Conservation (phyloP, 1,140 invertebrate genomes). For the Hormaphis cornu region DNA sequence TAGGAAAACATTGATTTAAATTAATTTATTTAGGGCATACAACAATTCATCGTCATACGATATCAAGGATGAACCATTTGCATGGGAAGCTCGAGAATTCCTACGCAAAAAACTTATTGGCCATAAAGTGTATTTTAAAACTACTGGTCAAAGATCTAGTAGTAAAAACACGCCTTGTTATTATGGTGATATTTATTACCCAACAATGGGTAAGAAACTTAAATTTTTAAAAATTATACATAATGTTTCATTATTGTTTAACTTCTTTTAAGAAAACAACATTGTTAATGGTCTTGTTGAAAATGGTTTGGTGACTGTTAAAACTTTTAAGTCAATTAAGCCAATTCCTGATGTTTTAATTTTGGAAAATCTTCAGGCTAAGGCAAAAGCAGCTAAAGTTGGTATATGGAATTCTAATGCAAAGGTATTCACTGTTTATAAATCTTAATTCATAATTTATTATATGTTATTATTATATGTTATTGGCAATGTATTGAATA, state of each 20-base stretch:
- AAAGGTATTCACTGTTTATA: no score
- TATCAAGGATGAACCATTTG: constrained; percentile 83
- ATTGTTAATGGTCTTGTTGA: constrained; percentile 74
- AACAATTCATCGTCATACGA: constrained; percentile 48
- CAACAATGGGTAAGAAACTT: constrained; percentile 14
- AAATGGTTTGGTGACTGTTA: constrained; percentile 79
- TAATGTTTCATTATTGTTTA: constrained; percentile 52
- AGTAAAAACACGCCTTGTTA: background rate
- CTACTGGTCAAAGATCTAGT: constrained; percentile 2
- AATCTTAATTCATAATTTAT: no score
- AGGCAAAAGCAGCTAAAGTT: constrained; percentile 73
- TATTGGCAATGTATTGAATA: no score
- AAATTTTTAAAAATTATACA: background rate
- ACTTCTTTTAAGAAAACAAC: constrained; percentile 61
- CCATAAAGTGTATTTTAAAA: constrained; percentile 69
- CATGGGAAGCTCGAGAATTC: constrained; percentile 93
- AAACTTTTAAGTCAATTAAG: constrained; percentile 62
- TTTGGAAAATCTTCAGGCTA: constrained; percentile 79
- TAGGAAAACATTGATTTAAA: no score
- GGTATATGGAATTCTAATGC: constrained; percentile 65
- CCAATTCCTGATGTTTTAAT: constrained; percentile 53
- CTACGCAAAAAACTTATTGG: constrained; percentile 85
- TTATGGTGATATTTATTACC: constrained; percentile 19
- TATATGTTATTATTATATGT: no score
- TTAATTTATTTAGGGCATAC: constrained; percentile 33